phyloP scores from a whole-genome alignment of 2,888 invertebrate species.

The Coenonympha glycerion region DNA sequence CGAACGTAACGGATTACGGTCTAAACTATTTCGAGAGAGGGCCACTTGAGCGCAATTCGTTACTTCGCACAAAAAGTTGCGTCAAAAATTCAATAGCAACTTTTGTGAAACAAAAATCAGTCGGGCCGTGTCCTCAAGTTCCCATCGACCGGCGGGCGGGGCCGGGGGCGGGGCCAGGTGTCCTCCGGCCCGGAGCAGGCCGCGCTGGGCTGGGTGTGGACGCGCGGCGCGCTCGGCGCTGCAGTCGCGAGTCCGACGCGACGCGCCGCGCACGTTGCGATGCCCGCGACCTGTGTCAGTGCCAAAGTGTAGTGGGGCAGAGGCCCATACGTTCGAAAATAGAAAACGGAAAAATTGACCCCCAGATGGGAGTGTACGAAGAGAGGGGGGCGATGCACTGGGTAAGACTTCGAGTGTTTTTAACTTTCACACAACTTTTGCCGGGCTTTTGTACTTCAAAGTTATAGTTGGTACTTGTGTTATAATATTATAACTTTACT shows the following conservation, averaged over 20 bases:
- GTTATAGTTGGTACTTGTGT: neutral
- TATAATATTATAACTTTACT: neutral
- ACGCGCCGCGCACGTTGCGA: slow-evolving; percentile 52
- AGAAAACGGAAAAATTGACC: slow-evolving; percentile 73
- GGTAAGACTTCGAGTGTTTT: slow-evolving; percentile 74
- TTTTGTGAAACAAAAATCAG: slow-evolving; percentile 36
- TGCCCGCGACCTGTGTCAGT: slow-evolving; percentile 62
- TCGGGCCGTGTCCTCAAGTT: slow-evolving; percentile 36
- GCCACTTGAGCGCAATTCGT: slow-evolving; percentile 30
- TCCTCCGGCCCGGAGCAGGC: slow-evolving; percentile 34
- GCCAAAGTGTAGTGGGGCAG: slow-evolving; percentile 68
- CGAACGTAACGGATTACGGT: slow-evolving; percentile 20
- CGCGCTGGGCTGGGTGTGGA: slow-evolving; percentile 40
- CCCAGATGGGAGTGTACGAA: slow-evolving; percentile 95
- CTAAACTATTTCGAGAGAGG: slow-evolving; percentile 29
- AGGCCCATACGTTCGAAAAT: slow-evolving; percentile 71
- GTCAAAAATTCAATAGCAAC: slow-evolving; percentile 47
- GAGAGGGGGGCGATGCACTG: slow-evolving; percentile 93
- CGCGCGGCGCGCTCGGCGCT: slow-evolving; percentile 35
- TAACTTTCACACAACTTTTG: slow-evolving; percentile 11
- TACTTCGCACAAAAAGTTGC: slow-evolving; percentile 32
- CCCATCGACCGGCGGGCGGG: slow-evolving; percentile 38
- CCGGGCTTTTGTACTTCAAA: slow-evolving; percentile 7
- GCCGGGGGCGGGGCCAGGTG: slow-evolving; percentile 39
- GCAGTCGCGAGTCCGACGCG: slow-evolving; percentile 68